phyloP scores from a whole-genome alignment of 2,113 vertebrate genomes.

The Lophotis ruficrista region DNA sequence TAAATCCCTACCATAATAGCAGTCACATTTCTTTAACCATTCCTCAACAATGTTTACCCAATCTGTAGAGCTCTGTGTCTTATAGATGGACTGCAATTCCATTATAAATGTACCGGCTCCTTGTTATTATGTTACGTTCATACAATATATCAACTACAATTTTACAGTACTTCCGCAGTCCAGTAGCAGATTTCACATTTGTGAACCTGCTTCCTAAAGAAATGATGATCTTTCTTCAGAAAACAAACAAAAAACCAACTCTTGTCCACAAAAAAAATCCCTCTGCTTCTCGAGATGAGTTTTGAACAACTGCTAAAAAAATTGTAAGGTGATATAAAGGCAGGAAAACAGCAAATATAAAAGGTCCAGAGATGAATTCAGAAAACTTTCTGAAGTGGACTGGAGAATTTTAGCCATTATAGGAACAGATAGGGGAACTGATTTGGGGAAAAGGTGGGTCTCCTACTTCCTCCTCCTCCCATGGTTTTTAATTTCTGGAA shows the following conservation, averaged over 20 bases:
- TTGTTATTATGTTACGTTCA: not conserved
- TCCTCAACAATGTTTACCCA: not conserved
- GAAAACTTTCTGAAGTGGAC: not conserved
- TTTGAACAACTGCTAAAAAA: not conserved
- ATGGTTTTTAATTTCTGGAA: not conserved
- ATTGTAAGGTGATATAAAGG: not conserved
- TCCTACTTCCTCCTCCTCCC: not conserved
- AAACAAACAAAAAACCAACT: not conserved
- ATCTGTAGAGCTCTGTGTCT: not conserved
- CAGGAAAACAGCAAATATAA: not conserved
- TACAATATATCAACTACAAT: not conserved
- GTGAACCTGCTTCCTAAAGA: not conserved
- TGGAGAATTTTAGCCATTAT: not conserved
- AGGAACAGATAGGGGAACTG: not conserved
- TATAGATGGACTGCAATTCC: not conserved
- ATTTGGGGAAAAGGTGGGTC: not conserved
- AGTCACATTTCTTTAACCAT: not conserved
- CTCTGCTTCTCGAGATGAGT: not conserved
- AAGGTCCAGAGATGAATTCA: not conserved
- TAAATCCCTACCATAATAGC: not conserved
- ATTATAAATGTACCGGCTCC: not conserved
- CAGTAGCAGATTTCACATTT: not conserved
- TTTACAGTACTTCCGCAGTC: not conserved
- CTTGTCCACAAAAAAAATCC: not conserved
- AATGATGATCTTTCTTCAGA: not conserved